Evolutionary conservation across 2,113 vertebrate species (phyloP), one percentile per base, ranked within the genome.

Genomic region (Eonycteris spelaea): DNA sequence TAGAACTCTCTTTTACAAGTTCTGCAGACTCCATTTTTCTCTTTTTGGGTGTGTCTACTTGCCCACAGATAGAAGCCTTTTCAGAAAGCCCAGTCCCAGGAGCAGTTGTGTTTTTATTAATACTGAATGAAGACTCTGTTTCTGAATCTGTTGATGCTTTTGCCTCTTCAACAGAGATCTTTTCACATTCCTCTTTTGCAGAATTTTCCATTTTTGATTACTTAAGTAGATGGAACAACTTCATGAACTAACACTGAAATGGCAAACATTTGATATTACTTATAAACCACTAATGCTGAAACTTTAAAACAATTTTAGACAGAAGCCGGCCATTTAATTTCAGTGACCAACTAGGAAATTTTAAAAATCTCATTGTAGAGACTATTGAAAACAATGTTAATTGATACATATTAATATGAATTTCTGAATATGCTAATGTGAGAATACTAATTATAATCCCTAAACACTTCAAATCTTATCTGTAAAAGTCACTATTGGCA

Each of bases 151-250:
- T 0, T 67, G 93, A 86, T 7, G 43, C 10, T 85, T 98, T 83
- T 78, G 38, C 94, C 84, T 98, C 90, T 96, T 98, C 96, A 96
- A 86, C 70, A 93, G 97, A 96, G 90, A 57, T 68, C 74, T 98
- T 98, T 90, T 95, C 78, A 94, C 78, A 91, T 53, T 98, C 96
- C 45, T 97, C 33, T 95, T 95, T 97, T 84, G 75, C 55, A 93
- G 92, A 92, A 95, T 97, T 97, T 97, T 98, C 97, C 98, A 99
- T 99, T 95, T 96, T 95, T 80, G 75, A 79, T 95, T 97, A 95
- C 14, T 95, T 97, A 67, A 88, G 78, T 2, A 77, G 61, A 96
- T 40, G 65, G 14, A 53, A 92, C 86, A 90, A 90, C 51, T 79
- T 97, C 90, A 96, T 86, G 92, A 18, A 48, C 13, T 84, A 97